Evolutionary conservation across 2,113 vertebrate species (phyloP).

Genomic region (Amphiprion ocellaris): DNA sequence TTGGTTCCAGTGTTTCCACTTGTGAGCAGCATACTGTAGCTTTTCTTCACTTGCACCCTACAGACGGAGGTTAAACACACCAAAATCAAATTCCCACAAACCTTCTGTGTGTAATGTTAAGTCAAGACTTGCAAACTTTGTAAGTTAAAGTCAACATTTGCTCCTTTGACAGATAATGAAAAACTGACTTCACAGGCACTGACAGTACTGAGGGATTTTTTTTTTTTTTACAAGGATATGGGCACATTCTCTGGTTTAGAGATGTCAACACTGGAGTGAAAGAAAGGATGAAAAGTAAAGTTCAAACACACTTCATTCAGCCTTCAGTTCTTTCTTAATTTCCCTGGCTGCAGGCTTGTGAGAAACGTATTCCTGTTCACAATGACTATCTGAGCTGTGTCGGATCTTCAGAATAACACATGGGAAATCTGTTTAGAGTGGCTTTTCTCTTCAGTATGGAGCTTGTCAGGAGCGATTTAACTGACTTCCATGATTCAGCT

Average conservation of each 20-base stretch:
- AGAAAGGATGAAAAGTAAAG: constrained; percentile 50
- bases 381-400: constrained; percentile 24
- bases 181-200: constrained; percentile 42
- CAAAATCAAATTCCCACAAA: constrained; percentile 33
- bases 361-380: constrained; percentile 23
- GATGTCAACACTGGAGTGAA: constrained; percentile 47
- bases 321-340: constrained; percentile 46
- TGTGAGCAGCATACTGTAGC: not conserved
- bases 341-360: constrained; percentile 31
- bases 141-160: constrained; percentile 36
- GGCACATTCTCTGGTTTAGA: constrained; percentile 33
- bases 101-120: constrained; percentile 11
- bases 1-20: not conserved
- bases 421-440: constrained; percentile 44
- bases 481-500: constrained; percentile 13
- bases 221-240: constrained; percentile 32
- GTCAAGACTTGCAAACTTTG: constrained; percentile 32
- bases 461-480: constrained; percentile 33
- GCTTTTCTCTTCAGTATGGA: constrained; percentile 33
- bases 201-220: constrained; percentile 22
- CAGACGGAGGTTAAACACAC: constrained; percentile 39
- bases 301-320: constrained; percentile 56
- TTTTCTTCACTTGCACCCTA: constrained; percentile 36
- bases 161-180: constrained; percentile 58
- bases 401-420: constrained; percentile 35